These are phyloP conservation scores for Stratiomys singularior DNA, from an alignment of 2,888 invertebrate species.

Conservation along the genomic window DNA sequence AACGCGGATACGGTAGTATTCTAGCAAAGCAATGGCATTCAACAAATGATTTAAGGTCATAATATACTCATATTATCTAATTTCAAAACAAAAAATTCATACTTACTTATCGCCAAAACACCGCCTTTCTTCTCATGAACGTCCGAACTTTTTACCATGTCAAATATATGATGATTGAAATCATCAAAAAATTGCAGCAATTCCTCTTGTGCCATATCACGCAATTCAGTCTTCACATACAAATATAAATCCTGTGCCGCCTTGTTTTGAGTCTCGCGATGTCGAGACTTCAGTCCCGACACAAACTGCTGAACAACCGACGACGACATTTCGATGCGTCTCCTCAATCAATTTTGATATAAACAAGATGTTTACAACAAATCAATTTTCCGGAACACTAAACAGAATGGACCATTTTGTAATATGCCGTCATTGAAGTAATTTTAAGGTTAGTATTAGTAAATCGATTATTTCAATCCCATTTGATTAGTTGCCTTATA, in stretches of 20 bases:
- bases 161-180: conserved; percentile 94
- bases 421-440: conserved; percentile 1
- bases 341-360: background rate
- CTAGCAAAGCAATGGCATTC: too few species aligned
- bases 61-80: too few species aligned
- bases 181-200: conserved; percentile 91
- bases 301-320: conserved; percentile 82
- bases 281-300: conserved; percentile 86
- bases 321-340: conserved; percentile 53
- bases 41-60: too few species aligned
- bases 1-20: too few species aligned
- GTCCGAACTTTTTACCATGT: conserved; percentile 94
- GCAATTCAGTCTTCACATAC: conserved; percentile 89
- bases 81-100: background rate
- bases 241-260: conserved; percentile 90
- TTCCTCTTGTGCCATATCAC: conserved; percentile 91
- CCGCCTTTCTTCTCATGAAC: conserved; percentile 96
- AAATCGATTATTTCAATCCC: conserved; percentile 11
- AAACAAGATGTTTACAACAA: background rate
- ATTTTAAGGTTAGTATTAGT: conserved; percentile 13
- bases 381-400: background rate
- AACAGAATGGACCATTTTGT: conserved; percentile 12
- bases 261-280: conserved; percentile 84
- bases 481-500: background rate
- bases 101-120: conserved; percentile 87